Percentiles rank a stretch among this genome's conserved stretches.
Evolutionary conservation across 2,113 vertebrate genomes (phyloP).

Genomic region (Ammodytes dubius): DNA sequence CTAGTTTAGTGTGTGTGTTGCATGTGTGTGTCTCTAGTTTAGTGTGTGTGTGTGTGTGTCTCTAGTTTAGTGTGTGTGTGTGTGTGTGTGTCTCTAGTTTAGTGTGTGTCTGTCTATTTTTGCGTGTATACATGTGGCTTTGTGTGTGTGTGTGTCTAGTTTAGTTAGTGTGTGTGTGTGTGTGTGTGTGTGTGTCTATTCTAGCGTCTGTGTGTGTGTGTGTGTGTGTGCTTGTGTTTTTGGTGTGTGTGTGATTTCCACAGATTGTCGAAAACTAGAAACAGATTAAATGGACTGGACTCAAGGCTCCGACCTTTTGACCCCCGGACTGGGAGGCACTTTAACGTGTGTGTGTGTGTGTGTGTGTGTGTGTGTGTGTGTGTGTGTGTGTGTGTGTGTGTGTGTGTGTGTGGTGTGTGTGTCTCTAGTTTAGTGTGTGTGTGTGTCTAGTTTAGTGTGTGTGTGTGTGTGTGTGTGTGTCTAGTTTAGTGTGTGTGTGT

Average conservation of each 20-base stretch:
- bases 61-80: constrained; percentile 10
- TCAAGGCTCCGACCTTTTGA: constrained; percentile 67
- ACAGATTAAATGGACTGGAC: constrained; percentile 73
- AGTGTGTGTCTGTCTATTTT: constrained; percentile 38
- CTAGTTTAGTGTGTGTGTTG: background rate
- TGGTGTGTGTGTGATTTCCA: constrained; percentile 77
- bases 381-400: too few species aligned
- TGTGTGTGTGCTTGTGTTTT: constrained; percentile 51
- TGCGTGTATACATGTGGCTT: constrained; percentile 25
- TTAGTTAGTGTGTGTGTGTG: background rate
- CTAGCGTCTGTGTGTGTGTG: too few species aligned
- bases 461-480: too few species aligned
- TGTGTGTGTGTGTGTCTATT: too few species aligned
- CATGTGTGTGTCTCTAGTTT: constrained; percentile 19
- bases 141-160: too few species aligned
- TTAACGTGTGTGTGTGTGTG: constrained; percentile 44
- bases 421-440: too few species aligned
- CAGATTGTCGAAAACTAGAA: constrained; percentile 55
- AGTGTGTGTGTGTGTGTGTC: constrained; percentile 32
- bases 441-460: too few species aligned
- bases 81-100: constrained; percentile 16
- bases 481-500: too few species aligned
- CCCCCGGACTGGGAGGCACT: constrained; percentile 40
- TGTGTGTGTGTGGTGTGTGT: background rate
- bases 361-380: constrained; percentile 2